These are phyloP conservation scores for Typhlomys cinereus DNA, from an alignment of 2,113 vertebrate genomes.

Conservation along the genomic window DNA sequence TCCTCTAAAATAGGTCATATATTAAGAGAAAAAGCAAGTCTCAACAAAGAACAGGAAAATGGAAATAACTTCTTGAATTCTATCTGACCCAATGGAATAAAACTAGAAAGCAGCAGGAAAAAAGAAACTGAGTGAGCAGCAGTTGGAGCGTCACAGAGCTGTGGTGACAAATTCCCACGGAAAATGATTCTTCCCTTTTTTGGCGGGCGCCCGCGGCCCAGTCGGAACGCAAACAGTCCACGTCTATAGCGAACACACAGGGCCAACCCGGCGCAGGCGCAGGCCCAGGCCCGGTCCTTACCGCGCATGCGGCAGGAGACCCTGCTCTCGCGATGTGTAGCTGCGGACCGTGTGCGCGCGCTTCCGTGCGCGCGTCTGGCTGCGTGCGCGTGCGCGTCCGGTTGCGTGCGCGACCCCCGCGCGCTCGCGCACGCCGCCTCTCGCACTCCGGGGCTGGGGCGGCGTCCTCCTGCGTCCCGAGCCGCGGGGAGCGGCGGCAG, in stretches of 20 bases:
- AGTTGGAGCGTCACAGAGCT: neutral
- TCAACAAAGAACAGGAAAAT: too few relatives aligned
- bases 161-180: rapidly evolving
- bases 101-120: too few relatives aligned
- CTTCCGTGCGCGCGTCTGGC: too few relatives aligned
- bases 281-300: rapidly evolving
- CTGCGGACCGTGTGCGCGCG: too few relatives aligned
- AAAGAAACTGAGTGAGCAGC: neutral
- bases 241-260: neutral
- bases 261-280: neutral
- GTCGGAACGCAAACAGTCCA: rapidly evolving
- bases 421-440: constrained; percentile 54
- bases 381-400: neutral
- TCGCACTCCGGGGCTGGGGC: neutral
- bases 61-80: too few relatives aligned
- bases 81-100: too few relatives aligned
- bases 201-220: rapidly evolving
- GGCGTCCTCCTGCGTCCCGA: neutral
- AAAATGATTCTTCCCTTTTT: neutral
- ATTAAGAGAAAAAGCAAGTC: too few relatives aligned
- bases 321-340: constrained; percentile 70
- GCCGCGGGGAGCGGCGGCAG: neutral
- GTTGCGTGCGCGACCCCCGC: neutral
- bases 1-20: too few relatives aligned
- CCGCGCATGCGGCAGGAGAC: constrained; percentile 63